phyloP scores from a whole-genome alignment of 2,113 vertebrate genomes.

The Procapra przewalskii region DNA sequence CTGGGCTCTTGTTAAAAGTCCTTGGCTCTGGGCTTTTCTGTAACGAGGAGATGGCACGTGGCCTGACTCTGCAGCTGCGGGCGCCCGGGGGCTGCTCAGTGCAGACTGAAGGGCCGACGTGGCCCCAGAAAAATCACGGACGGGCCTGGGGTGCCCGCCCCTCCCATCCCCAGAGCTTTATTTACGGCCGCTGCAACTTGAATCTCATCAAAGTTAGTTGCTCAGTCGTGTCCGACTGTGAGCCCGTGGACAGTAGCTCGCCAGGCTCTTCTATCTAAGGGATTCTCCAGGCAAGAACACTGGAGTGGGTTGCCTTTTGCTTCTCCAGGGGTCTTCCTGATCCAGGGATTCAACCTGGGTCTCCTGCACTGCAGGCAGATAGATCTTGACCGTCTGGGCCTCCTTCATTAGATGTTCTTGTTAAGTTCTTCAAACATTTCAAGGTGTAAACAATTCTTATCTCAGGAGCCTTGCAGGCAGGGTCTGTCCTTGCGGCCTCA shows the following conservation, averaged over 20 bases:
- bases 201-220: not conserved
- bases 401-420: not conserved
- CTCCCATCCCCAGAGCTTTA: fast-evolving
- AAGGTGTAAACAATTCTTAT: not conserved
- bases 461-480: not conserved
- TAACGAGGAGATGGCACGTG: fast-evolving
- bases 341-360: not conserved
- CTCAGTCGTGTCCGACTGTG: not conserved
- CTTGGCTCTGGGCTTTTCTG: not conserved
- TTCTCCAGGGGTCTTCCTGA: not conserved
- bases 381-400: not conserved
- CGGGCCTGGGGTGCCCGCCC: not conserved
- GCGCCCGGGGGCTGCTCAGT: fast-evolving
- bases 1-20: too few relatives aligned
- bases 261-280: not conserved
- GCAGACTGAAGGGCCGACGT: not conserved
- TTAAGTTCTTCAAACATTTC: not conserved
- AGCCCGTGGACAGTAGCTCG: not conserved
- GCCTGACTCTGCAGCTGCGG: fast-evolving
- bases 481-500: fast-evolving
- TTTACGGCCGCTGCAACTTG: not conserved
- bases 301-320: not conserved
- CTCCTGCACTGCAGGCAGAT: not conserved
- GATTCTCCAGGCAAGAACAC: not conserved
- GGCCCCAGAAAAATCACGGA: not conserved